phyloP scores from a whole-genome alignment of 2,797 vertebrate genomes.

The Microctenopoma lineatum region DNA sequence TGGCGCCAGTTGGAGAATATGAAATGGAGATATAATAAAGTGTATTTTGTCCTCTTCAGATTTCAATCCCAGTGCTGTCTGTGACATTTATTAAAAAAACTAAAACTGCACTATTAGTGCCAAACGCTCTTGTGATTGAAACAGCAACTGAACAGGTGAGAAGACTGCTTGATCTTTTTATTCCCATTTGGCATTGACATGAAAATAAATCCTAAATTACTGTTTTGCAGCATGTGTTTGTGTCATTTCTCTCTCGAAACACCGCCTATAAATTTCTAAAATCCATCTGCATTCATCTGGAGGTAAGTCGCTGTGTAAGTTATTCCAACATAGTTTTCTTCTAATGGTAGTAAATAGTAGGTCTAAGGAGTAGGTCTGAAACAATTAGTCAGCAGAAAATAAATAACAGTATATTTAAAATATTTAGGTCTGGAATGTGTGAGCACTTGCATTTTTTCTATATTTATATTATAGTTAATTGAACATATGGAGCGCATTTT shows the following conservation, averaged over 20 bases:
- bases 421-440: too few species aligned
- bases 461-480: too few species aligned
- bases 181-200: background rate
- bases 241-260: constrained; percentile 95
- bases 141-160: constrained; percentile 89
- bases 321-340: background rate
- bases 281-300: constrained; percentile 90
- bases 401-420: too few species aligned
- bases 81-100: constrained; percentile 95
- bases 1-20: too few species aligned
- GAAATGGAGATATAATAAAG: background rate
- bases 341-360: background rate
- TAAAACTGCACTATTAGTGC: constrained; percentile 95
- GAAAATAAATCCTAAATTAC: constrained; percentile 3
- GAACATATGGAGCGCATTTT: too few species aligned
- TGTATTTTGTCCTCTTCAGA: constrained; percentile 76
- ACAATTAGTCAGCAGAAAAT: too few species aligned
- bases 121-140: constrained; percentile 93
- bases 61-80: constrained; percentile 88
- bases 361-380: too few species aligned
- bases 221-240: constrained; percentile 92
- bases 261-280: constrained; percentile 92
- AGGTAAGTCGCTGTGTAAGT: constrained; percentile 77
- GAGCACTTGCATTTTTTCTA: background rate
- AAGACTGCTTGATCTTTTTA: constrained; percentile 10